phyloP scores from a whole-genome alignment of 2,113 vertebrate species.

The Apaloderma vittatum region DNA sequence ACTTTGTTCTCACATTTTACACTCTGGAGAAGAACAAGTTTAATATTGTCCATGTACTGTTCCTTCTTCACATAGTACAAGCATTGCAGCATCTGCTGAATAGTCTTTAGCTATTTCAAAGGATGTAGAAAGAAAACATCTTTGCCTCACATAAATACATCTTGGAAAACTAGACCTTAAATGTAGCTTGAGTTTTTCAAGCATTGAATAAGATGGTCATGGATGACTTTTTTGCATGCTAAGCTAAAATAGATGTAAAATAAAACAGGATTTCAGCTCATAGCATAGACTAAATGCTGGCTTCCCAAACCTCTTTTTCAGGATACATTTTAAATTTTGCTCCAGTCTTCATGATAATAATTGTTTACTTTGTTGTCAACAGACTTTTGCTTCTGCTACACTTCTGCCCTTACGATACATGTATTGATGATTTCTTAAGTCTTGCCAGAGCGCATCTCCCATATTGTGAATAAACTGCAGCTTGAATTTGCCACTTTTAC shows the following conservation, averaged over 20 bases:
- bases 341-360: not conserved
- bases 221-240: not conserved
- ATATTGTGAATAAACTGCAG: constrained; percentile 41
- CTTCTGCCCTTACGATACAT: not conserved
- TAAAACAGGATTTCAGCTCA: not conserved
- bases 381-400: constrained; percentile 20
- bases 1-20: not conserved
- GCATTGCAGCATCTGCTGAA: not conserved
- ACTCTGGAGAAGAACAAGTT: not conserved
- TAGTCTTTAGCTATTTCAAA: not conserved
- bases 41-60: not conserved
- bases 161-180: not conserved
- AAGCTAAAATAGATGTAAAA: not conserved
- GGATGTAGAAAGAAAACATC: accelerated
- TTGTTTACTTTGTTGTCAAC: not conserved
- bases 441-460: not conserved
- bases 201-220: not conserved
- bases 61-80: not conserved
- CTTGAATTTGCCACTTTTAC: constrained; percentile 50
- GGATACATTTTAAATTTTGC: not conserved
- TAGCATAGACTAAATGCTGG: not conserved
- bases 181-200: not conserved
- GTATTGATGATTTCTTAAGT: not conserved
- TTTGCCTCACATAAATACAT: not conserved
- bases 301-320: constrained; percentile 6